A percentile compares a stretch with the other conserved stretches of the same genome.
phyloP scores from a whole-genome alignment of 2,113 vertebrate species.

The Colinus virginianus region DNA sequence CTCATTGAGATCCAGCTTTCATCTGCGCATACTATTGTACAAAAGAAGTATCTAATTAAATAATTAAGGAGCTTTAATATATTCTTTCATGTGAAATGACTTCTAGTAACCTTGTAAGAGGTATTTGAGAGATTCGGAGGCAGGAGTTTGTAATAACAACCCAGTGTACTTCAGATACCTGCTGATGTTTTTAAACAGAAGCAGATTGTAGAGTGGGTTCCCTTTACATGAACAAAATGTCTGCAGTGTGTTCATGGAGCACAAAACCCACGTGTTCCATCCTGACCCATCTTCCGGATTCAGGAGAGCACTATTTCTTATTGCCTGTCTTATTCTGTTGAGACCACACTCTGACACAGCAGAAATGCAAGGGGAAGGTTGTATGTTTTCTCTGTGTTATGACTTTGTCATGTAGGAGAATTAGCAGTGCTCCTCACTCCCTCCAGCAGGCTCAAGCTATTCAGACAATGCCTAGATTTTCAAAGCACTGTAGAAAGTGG shows the following conservation, averaged over 20 bases:
- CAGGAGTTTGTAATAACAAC: neutral
- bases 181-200: neutral
- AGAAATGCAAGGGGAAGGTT: neutral
- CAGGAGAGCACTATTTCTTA: neutral
- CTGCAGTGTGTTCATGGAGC: neutral
- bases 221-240: neutral
- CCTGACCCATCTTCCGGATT: neutral
- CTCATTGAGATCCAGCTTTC: neutral
- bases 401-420: constrained; percentile 24
- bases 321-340: neutral
- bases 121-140: neutral
- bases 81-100: neutral
- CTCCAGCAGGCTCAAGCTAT: constrained; percentile 3
- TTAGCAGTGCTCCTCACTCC: neutral
- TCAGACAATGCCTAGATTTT: constrained; percentile 29
- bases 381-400: constrained; percentile 21
- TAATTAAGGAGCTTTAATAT: constrained; percentile 1
- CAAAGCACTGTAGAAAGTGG: neutral
- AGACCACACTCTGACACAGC: neutral
- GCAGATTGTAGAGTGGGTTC: neutral
- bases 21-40: neutral
- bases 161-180: neutral
- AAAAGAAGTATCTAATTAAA: constrained; percentile 30
- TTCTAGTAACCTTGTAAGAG: neutral
- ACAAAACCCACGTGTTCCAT: neutral